Conservation (phyloP, 1,140 invertebrate genomes). For the Heliconius nattereri region DNA sequence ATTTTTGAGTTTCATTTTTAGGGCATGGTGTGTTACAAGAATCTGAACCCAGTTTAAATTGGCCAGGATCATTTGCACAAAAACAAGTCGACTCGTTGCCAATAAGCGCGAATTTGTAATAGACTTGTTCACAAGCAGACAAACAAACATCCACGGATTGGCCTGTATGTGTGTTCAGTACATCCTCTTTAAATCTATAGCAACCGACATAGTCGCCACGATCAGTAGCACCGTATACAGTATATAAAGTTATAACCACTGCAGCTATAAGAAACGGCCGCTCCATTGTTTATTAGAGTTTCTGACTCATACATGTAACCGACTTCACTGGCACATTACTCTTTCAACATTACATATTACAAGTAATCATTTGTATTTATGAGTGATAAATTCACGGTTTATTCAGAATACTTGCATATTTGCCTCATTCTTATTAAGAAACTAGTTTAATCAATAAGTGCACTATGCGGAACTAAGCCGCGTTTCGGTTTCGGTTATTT, state of each 20-base stretch:
- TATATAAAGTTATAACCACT: constrained; percentile 41
- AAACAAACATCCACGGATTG: constrained; percentile 74
- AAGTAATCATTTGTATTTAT: neutral
- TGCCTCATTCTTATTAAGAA: neutral
- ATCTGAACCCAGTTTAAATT: constrained; percentile 54
- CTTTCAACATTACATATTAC: neutral
- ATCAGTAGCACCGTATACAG: constrained; percentile 44
- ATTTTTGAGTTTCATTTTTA: constrained; percentile 80
- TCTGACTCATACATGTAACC: constrained; percentile 25
- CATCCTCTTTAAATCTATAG: constrained; percentile 58
- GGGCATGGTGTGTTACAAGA: constrained; percentile 76
- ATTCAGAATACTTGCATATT: neutral
- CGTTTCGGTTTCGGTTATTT: constrained; percentile 35
- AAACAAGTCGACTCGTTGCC: constrained; percentile 75
- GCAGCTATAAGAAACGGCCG: constrained; percentile 43
- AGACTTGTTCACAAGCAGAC: constrained; percentile 73
- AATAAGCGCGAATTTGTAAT: constrained; percentile 73
- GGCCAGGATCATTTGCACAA: constrained; percentile 68
- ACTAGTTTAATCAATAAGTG: constrained; percentile 32
- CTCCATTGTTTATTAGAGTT: constrained; percentile 59
- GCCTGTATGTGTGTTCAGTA: constrained; percentile 72
- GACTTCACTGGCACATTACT: constrained; percentile 18
- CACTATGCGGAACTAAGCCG: constrained; percentile 31
- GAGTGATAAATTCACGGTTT: neutral
- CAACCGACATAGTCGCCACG: constrained; percentile 73